Base-by-base conservation (phyloP, 2,888 invertebrate genomes). In the Phengaris arion region DNA sequence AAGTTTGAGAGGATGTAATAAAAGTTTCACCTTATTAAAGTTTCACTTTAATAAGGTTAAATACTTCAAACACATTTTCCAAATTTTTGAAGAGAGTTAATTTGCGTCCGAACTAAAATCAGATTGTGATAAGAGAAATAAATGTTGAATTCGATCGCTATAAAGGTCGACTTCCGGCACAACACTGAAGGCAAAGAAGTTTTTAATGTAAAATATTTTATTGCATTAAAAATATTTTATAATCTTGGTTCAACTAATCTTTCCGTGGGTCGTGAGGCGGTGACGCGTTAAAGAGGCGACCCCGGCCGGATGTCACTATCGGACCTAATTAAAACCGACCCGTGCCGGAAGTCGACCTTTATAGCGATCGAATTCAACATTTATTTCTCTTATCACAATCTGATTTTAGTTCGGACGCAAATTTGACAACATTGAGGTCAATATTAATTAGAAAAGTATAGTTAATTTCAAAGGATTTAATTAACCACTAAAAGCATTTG, bases 241-340 rank as follows among this genome's bases (percentile, higher is more conserved):
- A 72, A 64, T 72, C 72, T 22, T 6, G 12, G 22, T 22, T 22
- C 22, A 35, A 51, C 72, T 72, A 72, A 72, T 72, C 72, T 73
- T 52, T 72, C n/a, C 68, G 6, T 13, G 64, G 59, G 64, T 45
- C 54, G 54, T 54, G 48, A 51, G 8, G 55, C 45, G 74, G 48
- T 74, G 69, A 55, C 75, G 70, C 77, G 77, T 68, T 77, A 76
- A 77, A 79, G 76, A 76, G 77, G 72, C 75, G 74, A 77, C 78
- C 78, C 75, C 75, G 52, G 7, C 22, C 81, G 79, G 82, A 83
- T 84, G 83, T 80, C 84, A 86, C 85, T 85, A 85, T 84, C 81
- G 81, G 79, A 80, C 54, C 85, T 88, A 85, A 88, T 88, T 87
- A 87, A 86, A 85, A 82, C 82, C 81, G 80, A 81, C 82, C 82